Percentiles rank a stretch among this genome's conserved stretches.
These are phyloP conservation scores for Tachina lurida DNA, from an alignment of 2,888 invertebrate genomes.

Conservation along the genomic window DNA sequence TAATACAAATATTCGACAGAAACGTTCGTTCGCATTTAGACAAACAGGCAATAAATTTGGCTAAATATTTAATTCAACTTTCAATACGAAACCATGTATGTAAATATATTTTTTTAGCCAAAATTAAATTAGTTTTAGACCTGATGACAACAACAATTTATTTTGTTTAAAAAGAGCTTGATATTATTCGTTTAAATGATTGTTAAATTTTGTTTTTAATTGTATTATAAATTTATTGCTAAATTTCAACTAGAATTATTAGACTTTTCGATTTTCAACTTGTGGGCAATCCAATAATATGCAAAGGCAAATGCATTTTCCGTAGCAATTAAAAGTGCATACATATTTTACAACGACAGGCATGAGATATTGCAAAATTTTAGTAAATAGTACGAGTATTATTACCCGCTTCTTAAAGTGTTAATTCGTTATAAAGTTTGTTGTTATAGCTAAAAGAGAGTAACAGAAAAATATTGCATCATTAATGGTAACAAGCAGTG, in stretches of 20 bases:
- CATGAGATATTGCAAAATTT: too few relatives aligned
- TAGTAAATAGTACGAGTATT: too few relatives aligned
- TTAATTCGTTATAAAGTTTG: too few relatives aligned
- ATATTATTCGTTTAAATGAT: slow-evolving; percentile 25
- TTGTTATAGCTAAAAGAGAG: too few relatives aligned
- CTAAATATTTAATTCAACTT: slow-evolving; percentile 27
- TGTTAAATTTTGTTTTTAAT: slow-evolving; percentile 27
- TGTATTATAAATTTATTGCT: slow-evolving; percentile 11
- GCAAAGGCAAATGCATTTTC: background rate
- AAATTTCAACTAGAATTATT: slow-evolving; percentile 3
- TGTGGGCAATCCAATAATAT: background rate
- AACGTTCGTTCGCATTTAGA: too few relatives aligned
- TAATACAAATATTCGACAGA: too few relatives aligned
- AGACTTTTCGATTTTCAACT: background rate
- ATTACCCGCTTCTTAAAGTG: too few relatives aligned
- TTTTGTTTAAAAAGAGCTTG: slow-evolving; percentile 2
- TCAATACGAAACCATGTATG: slow-evolving; percentile 48
- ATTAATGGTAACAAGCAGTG: too few relatives aligned
- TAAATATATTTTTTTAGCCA: slow-evolving; percentile 23
- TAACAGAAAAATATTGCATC: too few relatives aligned
- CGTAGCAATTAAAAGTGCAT: background rate
- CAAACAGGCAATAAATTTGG: too few relatives aligned
- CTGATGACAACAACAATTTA: slow-evolving; percentile 18
- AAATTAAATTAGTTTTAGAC: slow-evolving; percentile 43
- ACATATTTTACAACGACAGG: too few relatives aligned